A percentile compares a stretch with the other conserved stretches of the same genome.
Conservation (phyloP, 2,797 vertebrate species). For the Ceryle rudis region DNA sequence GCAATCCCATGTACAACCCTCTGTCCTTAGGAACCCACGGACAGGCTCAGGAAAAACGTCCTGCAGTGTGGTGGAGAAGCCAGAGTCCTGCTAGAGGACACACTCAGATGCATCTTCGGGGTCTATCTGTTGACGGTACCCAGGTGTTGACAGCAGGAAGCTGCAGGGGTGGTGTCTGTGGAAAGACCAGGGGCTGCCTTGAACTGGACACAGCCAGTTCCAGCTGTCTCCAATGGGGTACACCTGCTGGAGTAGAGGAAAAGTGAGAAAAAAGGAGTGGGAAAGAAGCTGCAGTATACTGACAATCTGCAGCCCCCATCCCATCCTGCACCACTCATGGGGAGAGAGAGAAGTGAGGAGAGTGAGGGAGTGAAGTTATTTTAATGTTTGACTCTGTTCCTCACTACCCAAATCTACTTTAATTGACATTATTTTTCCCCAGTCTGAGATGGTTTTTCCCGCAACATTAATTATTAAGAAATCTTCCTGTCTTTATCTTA, state of each 20-base stretch:
- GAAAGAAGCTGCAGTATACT: not conserved
- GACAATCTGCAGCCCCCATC: not conserved
- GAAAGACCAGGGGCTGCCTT: not conserved
- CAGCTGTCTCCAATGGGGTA: not conserved
- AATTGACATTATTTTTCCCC: not conserved
- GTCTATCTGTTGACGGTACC: not conserved
- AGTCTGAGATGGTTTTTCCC: not conserved
- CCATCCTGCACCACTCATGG: not conserved
- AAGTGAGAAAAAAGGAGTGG: not conserved
- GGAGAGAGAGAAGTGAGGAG: not conserved
- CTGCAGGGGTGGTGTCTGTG: not conserved
- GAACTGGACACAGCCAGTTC: rapidly evolving
- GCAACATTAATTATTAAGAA: not conserved
- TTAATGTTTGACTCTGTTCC: not conserved
- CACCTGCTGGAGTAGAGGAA: not conserved
- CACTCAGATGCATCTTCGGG: not conserved
- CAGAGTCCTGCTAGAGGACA: not conserved
- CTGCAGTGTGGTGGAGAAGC: not conserved
- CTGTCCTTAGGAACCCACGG: not conserved
- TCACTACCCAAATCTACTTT: not conserved
- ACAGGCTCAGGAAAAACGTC: not conserved
- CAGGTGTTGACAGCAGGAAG: not conserved
- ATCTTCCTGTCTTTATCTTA: not conserved
- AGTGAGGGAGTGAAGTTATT: not conserved
- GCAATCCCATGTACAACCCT: not conserved